Conservation (phyloP, 2,113 vertebrate species). For the Nerophis ophidion region DNA sequence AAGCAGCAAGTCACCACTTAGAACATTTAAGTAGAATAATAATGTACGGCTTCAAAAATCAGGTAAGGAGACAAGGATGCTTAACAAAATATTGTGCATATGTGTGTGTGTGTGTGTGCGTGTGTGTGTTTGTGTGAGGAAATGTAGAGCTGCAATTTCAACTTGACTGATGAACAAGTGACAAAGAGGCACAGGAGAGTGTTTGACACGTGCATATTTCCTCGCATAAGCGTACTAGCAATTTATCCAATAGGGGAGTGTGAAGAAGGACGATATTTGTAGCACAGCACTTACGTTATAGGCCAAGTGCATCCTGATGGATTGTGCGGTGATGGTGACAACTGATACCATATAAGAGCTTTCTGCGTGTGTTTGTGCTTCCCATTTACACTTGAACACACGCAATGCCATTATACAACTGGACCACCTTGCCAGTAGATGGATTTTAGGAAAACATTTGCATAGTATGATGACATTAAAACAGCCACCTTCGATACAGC, state of each 20-base stretch:
- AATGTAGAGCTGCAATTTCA: constrained; percentile 8
- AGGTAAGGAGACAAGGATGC: constrained; percentile 18
- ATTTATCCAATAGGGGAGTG: constrained; percentile 12
- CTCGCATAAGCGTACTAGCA: constrained; percentile 1
- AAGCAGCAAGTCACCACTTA: constrained; percentile 38
- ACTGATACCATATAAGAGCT: no score
- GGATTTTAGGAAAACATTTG: no score
- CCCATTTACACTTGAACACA: no score
- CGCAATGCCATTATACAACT: no score
- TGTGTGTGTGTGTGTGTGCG: constrained; percentile 7
- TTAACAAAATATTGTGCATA: constrained; percentile 4
- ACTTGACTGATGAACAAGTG: constrained; percentile 30
- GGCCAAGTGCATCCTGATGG: constrained; percentile 14
- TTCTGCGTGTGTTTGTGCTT: background rate
- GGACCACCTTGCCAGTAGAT: no score
- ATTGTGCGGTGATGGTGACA: constrained; percentile 13
- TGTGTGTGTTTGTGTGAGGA: background rate
- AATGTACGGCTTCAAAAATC: constrained; percentile 42
- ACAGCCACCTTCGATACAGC: no score
- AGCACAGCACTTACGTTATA: constrained; percentile 6
- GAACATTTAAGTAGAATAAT: constrained; percentile 47
- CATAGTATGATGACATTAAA: no score
- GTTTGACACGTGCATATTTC: constrained; percentile 36
- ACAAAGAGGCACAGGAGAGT: constrained; percentile 5
- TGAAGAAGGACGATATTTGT: background rate